Conservation (phyloP, 35 echinoderm and acorn worm genomes). For the Nesometra sesokonis region DNA sequence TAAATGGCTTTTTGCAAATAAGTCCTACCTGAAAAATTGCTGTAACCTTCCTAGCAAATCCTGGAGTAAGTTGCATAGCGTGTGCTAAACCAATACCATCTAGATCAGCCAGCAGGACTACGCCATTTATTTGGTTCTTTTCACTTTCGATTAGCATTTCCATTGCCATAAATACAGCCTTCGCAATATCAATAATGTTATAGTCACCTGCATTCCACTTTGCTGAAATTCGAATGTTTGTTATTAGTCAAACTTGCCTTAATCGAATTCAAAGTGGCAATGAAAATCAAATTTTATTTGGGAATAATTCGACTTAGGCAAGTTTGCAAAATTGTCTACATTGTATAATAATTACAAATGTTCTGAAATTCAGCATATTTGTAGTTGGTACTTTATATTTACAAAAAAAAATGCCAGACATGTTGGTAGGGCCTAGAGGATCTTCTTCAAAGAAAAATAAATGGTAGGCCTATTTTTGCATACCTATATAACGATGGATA, state of each 20-base stretch:
- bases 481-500: no score
- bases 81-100: conserved; percentile 50
- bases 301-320: no score
- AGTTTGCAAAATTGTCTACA: no score
- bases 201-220: conserved; percentile 67
- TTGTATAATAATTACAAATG: no score
- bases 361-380: no score
- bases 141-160: conserved; percentile 84
- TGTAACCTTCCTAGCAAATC: conserved; percentile 74
- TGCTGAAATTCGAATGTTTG: conserved; percentile 10
- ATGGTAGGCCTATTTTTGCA: no score
- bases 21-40: conserved; percentile 88
- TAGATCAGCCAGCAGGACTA: conserved; percentile 69
- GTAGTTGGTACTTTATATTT: no score
- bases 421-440: no score
- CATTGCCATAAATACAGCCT: conserved; percentile 85
- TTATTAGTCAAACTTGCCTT: background rate
- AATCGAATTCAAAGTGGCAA: background rate
- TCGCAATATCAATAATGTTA: conserved; percentile 60
- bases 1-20: background rate
- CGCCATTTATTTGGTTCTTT: conserved; percentile 71
- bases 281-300: background rate
- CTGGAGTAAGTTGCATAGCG: conserved; percentile 49
- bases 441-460: no score
- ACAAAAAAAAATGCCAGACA: no score